Conservation (phyloP, 2,888 invertebrate genomes). For the Pasiphila rectangulata region DNA sequence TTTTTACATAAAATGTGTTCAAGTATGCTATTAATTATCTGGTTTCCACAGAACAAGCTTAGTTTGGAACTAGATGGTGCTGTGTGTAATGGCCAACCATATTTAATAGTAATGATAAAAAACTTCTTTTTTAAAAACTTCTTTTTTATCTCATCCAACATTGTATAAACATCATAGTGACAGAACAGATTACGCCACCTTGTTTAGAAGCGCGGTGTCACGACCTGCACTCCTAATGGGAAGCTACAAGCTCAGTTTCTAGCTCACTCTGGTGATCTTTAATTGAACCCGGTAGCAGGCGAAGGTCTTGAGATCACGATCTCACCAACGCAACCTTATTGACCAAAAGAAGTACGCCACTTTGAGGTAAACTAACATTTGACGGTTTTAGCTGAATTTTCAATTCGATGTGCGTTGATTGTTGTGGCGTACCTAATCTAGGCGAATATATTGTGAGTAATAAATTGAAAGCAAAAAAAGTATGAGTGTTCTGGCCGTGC, state of each 20-base stretch:
- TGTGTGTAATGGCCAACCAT: too few relatives aligned
- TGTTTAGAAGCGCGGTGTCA: constrained; percentile 58
- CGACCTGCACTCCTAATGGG: constrained; percentile 58
- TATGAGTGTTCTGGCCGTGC: too few relatives aligned
- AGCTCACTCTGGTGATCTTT: constrained; percentile 61
- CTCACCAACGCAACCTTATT: constrained; percentile 36
- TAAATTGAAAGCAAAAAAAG: background rate
- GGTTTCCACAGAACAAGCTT: too few relatives aligned
- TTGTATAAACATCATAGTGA: too few relatives aligned
- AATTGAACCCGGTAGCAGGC: constrained; percentile 62
- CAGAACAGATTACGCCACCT: constrained; percentile 62
- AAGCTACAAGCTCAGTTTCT: constrained; percentile 53
- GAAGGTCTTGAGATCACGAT: constrained; percentile 54
- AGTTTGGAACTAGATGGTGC: too few relatives aligned
- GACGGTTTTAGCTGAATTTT: constrained; percentile 6
- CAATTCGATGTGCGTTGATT: constrained; percentile 4
- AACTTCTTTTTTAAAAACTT: too few relatives aligned
- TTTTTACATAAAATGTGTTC: too few relatives aligned
- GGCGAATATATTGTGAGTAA: too few relatives aligned
- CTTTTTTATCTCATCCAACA: too few relatives aligned
- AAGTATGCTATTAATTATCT: too few relatives aligned
- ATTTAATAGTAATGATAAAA: too few relatives aligned
- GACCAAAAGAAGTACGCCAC: constrained; percentile 37
- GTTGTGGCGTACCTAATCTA: too few relatives aligned
- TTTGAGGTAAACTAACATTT: constrained; percentile 9